These are phyloP conservation scores for Pseudopleuronectes americanus DNA, from an alignment of 2,797 vertebrate species.

Conservation along the genomic window DNA sequence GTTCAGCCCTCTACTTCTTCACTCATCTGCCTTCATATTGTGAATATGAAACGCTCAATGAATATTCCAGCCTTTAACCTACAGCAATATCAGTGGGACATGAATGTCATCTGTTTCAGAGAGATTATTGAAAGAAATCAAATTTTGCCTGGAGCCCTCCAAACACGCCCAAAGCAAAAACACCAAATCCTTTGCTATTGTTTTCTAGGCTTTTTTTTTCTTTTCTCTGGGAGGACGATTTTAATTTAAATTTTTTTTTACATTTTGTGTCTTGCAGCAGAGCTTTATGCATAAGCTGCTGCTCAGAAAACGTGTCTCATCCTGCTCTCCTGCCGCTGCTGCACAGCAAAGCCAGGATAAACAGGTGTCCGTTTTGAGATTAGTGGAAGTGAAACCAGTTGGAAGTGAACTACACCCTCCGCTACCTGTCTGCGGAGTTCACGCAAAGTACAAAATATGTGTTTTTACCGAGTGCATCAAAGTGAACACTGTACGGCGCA, in stretches of 20 bases:
- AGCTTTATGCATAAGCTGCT: slow-evolving; percentile 66
- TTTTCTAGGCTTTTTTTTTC: slow-evolving; percentile 46
- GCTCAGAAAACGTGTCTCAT: slow-evolving; percentile 60
- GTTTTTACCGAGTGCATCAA: slow-evolving; percentile 40
- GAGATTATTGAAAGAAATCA: slow-evolving; percentile 74
- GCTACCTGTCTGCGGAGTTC: slow-evolving; percentile 48
- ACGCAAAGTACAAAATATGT: slow-evolving; percentile 38
- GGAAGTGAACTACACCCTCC: slow-evolving; percentile 30
- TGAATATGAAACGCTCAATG: slow-evolving; percentile 59
- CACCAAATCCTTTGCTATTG: slow-evolving; percentile 54
- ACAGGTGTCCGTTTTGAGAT: slow-evolving; percentile 76
- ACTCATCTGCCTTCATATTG: slow-evolving; percentile 61
- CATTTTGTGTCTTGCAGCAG: slow-evolving; percentile 64
- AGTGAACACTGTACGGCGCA: slow-evolving; percentile 33
- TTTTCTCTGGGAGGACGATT: slow-evolving; percentile 40
- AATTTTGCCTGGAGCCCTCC: slow-evolving; percentile 12
- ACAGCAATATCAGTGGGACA: slow-evolving; percentile 68
- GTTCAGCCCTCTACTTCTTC: slow-evolving; percentile 47
- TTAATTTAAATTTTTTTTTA: slow-evolving; percentile 42
- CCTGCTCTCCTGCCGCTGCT: slow-evolving; percentile 62
- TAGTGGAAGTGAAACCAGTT: slow-evolving; percentile 47
- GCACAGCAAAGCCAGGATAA: slow-evolving; percentile 67
- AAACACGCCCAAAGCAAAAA: slow-evolving; percentile 62
- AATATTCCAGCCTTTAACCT: slow-evolving; percentile 75
- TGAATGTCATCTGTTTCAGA: slow-evolving; percentile 75